Percentiles rank a stretch among this genome's conserved stretches.
Evolutionary conservation across 2,113 vertebrate species (phyloP).

Genomic region (Gorsachius goisagi): DNA sequence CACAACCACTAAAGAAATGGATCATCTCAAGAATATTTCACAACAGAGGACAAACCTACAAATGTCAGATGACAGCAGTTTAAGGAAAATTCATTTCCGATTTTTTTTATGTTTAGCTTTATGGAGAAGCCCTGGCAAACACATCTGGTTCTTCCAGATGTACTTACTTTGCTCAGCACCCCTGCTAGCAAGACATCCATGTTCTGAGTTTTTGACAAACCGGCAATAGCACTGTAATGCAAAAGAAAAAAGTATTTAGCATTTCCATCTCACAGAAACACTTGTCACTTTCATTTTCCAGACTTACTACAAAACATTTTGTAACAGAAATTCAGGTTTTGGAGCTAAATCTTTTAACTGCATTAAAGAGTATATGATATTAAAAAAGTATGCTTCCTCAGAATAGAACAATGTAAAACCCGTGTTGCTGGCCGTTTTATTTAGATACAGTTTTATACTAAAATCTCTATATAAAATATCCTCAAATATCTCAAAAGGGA

Average conservation of each 20-base stretch:
- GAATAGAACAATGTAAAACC: not conserved
- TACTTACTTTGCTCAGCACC: constrained; percentile 85
- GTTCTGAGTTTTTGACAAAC: constrained; percentile 78
- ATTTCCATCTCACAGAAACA: not conserved
- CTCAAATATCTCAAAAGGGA: not conserved
- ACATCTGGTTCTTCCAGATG: not conserved
- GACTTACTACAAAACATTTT: not conserved
- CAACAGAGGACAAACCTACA: not conserved
- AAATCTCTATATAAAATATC: not conserved
- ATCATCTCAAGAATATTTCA: not conserved
- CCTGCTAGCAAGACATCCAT: constrained; percentile 75
- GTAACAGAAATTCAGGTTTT: not conserved
- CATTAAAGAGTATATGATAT: not conserved
- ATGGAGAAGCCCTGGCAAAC: not conserved
- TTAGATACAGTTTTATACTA: not conserved
- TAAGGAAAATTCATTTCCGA: not conserved
- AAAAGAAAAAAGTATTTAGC: constrained; percentile 18
- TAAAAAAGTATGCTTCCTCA: not conserved
- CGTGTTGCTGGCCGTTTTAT: not conserved
- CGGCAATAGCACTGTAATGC: constrained; percentile 73
- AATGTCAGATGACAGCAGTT: not conserved
- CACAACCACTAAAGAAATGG: not conserved
- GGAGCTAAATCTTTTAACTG: not conserved
- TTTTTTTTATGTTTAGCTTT: not conserved
- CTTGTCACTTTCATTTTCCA: not conserved